Evolutionary conservation across 1,140 invertebrate genomes (phyloP), one percentile per base, ranked within the genome.

Genomic region (Temnothorax nylanderi): DNA sequence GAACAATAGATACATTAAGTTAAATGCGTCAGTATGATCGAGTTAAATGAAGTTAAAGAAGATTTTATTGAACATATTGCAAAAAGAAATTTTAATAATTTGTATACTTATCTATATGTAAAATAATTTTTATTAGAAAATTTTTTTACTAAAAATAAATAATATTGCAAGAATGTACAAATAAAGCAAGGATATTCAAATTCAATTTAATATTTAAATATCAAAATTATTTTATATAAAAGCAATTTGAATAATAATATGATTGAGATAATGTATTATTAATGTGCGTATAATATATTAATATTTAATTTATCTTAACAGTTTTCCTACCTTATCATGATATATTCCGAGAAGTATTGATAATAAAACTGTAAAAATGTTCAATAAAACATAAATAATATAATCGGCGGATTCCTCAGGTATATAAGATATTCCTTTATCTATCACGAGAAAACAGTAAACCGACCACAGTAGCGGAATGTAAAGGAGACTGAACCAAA

Each of bases 271-370:
- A 60, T 16, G 13, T 21, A 34, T 34, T 47, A n/a, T 65, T 10
- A 21, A 58, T 26, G 26, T 58, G n/a, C 3, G 7, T 21, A n/a
- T 18, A 13, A 13, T 34, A n/a, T 18, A 13, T 18, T 6, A 32
- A 47, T 13, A 67, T 37, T 67, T 67, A 37, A 67, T 47, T 47
- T 47, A 47, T 47, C 47, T 47, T 47, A 47, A 47, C 2, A 21
- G 26, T 77, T 47, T 44, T 76, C 60, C 5, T 80, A 80, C 60
- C 77, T 67, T 80, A 54, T 80, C 32, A 37, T 67, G n/a, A 67
- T 80, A 80, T 34, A 80, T n/a, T 41, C 44, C 62, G 11, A 67
- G 13, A 51, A 54, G 8, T 34, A 80, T 21, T 54, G 60, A 51
- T 16, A 80, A 26, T 13, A 67, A 26, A 67, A 32, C 13, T 41